phyloP scores from a whole-genome alignment of 2,113 vertebrate species.

The Odocoileus virginianus region DNA sequence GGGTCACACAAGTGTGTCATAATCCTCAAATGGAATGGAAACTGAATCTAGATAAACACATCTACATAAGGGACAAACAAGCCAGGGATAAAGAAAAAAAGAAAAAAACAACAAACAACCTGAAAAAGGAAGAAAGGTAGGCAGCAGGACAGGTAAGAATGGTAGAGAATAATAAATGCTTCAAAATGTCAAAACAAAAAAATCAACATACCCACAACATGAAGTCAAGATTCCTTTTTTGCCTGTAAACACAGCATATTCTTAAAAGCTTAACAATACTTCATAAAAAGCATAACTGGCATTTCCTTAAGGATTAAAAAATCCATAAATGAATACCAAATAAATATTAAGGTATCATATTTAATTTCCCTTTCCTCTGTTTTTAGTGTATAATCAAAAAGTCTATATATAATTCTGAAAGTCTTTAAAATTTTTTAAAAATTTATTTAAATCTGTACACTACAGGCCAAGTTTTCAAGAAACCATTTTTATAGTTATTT shows the following conservation, averaged over 20 bases:
- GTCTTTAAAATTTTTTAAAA: background rate
- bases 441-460: background rate
- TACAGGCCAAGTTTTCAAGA: conserved; percentile 22
- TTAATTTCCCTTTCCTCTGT: conserved; percentile 17
- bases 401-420: background rate
- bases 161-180: background rate
- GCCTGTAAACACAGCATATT: background rate
- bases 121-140: background rate
- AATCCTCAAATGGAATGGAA: background rate
- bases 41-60: background rate
- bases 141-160: background rate
- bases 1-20: background rate
- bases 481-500: conserved; percentile 43
- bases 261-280: conserved; percentile 19
- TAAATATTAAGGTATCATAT: background rate
- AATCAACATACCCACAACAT: background rate
- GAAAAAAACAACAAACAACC: background rate
- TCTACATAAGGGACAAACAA: background rate
- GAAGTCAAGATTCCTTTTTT: background rate
- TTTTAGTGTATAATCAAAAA: conserved; percentile 18
- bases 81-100: background rate
- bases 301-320: conserved; percentile 42
- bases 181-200: background rate
- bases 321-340: background rate
- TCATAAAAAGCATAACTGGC: conserved; percentile 14